These are phyloP conservation scores for Xanthorhoe designata DNA, from an alignment of 2,888 invertebrate genomes.

Conservation along the genomic window DNA sequence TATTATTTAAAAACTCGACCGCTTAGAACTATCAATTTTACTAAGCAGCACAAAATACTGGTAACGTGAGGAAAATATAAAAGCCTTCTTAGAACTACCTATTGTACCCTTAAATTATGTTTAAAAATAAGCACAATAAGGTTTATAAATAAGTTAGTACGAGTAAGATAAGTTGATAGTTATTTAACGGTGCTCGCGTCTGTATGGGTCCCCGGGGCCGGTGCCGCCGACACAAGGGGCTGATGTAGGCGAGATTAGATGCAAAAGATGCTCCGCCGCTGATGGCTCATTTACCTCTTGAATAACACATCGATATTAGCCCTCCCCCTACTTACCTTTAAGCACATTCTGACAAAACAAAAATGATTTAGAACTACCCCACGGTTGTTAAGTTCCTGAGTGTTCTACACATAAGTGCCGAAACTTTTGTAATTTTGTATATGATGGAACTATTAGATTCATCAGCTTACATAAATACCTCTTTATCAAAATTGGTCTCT, in stretches of 20 bases:
- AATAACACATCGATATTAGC: constrained; percentile 77
- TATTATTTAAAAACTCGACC: too few species aligned
- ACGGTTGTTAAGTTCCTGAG: constrained; percentile 13
- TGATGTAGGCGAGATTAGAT: constrained; percentile 77
- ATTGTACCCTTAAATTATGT: too few species aligned
- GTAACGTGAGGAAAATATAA: too few species aligned
- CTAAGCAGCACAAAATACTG: too few species aligned
- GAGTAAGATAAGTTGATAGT: constrained; percentile 46
- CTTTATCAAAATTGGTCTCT: too few species aligned
- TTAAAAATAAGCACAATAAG: neutral
- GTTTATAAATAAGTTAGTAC: constrained; percentile 9
- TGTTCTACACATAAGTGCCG: neutral
- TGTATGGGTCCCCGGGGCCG: constrained; percentile 56
- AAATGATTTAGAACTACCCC: constrained; percentile 44
- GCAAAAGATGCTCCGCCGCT: constrained; percentile 76
- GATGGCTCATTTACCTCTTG: constrained; percentile 82
- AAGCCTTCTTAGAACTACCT: too few species aligned
- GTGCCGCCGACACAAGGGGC: constrained; percentile 55
- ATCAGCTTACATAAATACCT: too few species aligned
- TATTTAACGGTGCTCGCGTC: constrained; percentile 50
- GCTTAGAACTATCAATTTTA: too few species aligned
- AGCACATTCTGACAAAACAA: constrained; percentile 32
- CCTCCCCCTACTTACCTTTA: constrained; percentile 49
- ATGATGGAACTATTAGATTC: too few species aligned
- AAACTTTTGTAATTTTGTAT: constrained; percentile 25